Conservation (phyloP, 2,888 invertebrate genomes). For the Meteorus cinctellus region DNA sequence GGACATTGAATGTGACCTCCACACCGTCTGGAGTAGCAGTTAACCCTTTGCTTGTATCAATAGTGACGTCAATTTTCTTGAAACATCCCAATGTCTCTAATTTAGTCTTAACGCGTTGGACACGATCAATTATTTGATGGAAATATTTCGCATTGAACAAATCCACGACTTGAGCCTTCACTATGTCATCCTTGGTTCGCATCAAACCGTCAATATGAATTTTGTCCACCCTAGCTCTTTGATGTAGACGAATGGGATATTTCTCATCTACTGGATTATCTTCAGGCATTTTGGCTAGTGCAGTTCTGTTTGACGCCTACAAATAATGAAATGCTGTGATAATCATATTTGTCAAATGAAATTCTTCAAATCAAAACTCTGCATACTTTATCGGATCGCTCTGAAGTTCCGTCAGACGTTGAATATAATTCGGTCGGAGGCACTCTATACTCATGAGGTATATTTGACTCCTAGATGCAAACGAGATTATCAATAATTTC, state of each 20-base stretch:
- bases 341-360: background rate
- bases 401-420: conserved; percentile 28
- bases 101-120: conserved; percentile 82
- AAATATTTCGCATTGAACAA: conserved; percentile 90
- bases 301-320: background rate
- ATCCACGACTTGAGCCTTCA: conserved; percentile 85
- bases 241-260: conserved; percentile 55
- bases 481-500: conserved; percentile 19
- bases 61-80: conserved; percentile 86
- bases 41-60: conserved; percentile 90
- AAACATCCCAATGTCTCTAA: conserved; percentile 92
- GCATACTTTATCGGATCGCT: conserved; percentile 45
- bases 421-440: conserved; percentile 33
- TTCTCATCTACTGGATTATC: background rate
- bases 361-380: conserved; percentile 11
- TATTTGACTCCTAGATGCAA: conserved; percentile 56
- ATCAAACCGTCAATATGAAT: conserved; percentile 89
- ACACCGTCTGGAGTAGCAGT: conserved; percentile 86
- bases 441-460: conserved; percentile 49
- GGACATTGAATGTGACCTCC: conserved; percentile 90
- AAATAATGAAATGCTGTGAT: background rate
- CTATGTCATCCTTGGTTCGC: conserved; percentile 92
- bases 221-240: conserved; percentile 87
- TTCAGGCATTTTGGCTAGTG: background rate
- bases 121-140: conserved; percentile 85